Evolutionary conservation across 1,140 invertebrate genomes (phyloP).

Genomic region (Alviniconcha marisindica): DNA sequence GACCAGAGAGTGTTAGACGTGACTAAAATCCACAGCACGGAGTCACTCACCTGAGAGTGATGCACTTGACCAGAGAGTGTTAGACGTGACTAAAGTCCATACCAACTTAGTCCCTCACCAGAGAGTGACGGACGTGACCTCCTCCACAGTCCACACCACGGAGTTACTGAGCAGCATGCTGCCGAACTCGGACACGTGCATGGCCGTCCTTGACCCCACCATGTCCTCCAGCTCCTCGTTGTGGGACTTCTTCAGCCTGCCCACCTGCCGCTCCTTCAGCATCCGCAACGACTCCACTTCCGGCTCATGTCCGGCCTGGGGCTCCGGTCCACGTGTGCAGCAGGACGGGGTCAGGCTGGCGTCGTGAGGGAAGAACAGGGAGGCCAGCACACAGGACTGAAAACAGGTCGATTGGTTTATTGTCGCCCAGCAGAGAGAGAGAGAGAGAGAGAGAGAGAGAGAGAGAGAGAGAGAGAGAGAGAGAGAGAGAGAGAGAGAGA

Average conservation of each 20-base stretch:
- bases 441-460: no score
- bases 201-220: slow-evolving; percentile 22
- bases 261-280: not conserved
- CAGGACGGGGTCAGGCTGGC: not conserved
- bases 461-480: not conserved
- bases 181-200: slow-evolving; percentile 29
- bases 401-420: not conserved
- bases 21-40: no score
- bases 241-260: not conserved
- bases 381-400: slow-evolving; percentile 26
- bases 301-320: not conserved
- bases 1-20: no score
- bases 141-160: slow-evolving; percentile 25
- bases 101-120: no score
- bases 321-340: not conserved
- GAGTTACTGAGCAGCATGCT: slow-evolving; percentile 33
- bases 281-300: not conserved
- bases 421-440: no score
- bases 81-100: no score
- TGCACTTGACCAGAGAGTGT: no score
- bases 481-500: not conserved
- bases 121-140: not conserved
- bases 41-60: no score
- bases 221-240: not conserved
- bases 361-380: slow-evolving; percentile 14